These are phyloP conservation scores for Charanyca ferruginea DNA, from an alignment of 2,888 invertebrate species.

Conservation along the genomic window DNA sequence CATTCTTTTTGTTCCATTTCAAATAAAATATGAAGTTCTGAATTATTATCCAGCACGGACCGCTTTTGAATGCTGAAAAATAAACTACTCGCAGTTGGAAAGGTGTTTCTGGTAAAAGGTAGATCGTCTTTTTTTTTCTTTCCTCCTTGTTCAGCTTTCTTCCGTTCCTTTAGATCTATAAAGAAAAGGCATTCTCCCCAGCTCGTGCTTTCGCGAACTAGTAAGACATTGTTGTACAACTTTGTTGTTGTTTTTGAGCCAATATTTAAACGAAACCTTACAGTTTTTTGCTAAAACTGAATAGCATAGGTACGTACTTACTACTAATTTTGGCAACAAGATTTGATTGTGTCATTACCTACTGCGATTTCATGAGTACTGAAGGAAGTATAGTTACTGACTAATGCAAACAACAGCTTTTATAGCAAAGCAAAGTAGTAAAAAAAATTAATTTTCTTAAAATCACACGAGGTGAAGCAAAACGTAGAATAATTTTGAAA, in stretches of 20 bases:
- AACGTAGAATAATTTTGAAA: constrained; percentile 13
- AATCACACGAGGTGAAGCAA: neutral
- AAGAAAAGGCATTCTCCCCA: constrained; percentile 45
- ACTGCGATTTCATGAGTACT: too few relatives aligned
- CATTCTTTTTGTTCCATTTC: constrained; percentile 19
- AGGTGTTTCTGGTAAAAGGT: constrained; percentile 52
- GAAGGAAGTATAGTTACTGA: too few relatives aligned
- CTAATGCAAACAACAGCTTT: neutral
- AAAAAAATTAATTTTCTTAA: too few relatives aligned
- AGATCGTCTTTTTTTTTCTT: constrained; percentile 37
- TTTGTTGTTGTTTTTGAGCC: constrained; percentile 37
- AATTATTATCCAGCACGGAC: constrained; percentile 50
- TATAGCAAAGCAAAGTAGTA: neutral
- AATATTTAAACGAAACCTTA: constrained; percentile 33
- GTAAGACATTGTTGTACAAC: constrained; percentile 31
- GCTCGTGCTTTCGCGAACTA: constrained; percentile 20
- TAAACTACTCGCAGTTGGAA: constrained; percentile 44
- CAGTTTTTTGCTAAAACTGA: constrained; percentile 3
- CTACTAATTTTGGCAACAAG: neutral
- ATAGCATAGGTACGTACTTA: neutral
- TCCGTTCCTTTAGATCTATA: constrained; percentile 48
- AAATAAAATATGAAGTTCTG: constrained; percentile 53
- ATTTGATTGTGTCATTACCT: too few relatives aligned
- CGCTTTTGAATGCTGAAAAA: constrained; percentile 57
- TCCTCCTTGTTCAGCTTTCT: constrained; percentile 43